Conservation (phyloP, 2,888 invertebrate genomes). For the Caenorhabditis sp. region DNA sequence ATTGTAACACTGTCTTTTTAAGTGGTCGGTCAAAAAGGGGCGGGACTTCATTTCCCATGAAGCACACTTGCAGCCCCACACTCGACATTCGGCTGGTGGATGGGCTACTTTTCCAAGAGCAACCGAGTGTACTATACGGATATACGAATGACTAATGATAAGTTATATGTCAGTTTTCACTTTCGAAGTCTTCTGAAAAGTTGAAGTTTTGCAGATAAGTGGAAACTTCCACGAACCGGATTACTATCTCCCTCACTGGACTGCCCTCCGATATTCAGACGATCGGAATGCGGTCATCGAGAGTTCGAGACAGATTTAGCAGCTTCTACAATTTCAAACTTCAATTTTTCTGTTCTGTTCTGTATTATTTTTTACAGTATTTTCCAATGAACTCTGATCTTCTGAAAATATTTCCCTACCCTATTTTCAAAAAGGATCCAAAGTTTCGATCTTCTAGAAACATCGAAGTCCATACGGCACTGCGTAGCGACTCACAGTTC, state of each 20-base stretch:
- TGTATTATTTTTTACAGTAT: no score
- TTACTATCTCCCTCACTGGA: neutral
- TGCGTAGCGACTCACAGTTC: no score
- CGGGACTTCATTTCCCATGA: no score
- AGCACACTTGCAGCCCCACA: neutral
- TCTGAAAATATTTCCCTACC: no score
- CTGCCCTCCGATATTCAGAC: neutral
- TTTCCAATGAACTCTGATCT: no score
- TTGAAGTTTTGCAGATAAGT: neutral
- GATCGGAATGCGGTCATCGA: neutral
- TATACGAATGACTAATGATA: neutral
- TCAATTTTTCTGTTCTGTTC: no score
- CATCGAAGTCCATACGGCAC: no score
- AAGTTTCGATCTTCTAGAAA: no score
- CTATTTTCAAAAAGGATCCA: no score
- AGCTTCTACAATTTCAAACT: no score
- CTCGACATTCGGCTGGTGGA: neutral
- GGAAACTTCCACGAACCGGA: neutral
- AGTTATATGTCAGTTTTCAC: neutral
- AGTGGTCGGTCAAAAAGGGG: no score
- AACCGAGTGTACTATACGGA: neutral
- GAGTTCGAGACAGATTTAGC: neutral
- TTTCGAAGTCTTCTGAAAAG: neutral
- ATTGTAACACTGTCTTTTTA: constrained; percentile 2
- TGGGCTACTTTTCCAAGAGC: no score